Percentiles rank a stretch among this genome's conserved stretches.
Conservation (phyloP, 2,113 vertebrate genomes). For the Gallinago undulata region DNA sequence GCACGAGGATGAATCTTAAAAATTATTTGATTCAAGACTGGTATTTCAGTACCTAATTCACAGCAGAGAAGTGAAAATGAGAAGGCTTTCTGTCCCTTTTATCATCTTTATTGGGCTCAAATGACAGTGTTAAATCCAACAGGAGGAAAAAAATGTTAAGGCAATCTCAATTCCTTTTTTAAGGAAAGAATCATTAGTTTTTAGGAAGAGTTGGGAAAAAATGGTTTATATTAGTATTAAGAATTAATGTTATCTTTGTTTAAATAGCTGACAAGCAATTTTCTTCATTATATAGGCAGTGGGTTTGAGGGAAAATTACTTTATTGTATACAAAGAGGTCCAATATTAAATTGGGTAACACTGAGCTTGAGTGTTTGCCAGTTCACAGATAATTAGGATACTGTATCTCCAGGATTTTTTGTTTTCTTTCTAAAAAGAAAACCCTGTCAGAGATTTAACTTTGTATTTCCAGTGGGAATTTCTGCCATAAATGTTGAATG, state of each 20-base stretch:
- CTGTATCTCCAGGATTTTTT: background rate
- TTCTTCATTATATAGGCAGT: background rate
- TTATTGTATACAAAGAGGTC: background rate
- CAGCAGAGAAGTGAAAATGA: background rate
- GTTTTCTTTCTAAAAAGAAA: constrained; percentile 1
- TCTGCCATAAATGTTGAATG: constrained; percentile 23
- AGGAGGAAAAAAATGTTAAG: background rate
- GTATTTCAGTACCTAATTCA: background rate
- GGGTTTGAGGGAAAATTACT: background rate
- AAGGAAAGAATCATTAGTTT: background rate
- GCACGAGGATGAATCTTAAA: background rate
- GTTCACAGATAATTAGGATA: background rate
- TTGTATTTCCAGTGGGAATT: constrained; percentile 38
- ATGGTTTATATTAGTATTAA: background rate
- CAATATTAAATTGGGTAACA: background rate
- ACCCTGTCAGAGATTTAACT: background rate
- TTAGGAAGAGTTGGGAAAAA: background rate
- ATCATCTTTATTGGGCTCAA: background rate
- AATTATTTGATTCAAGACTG: background rate
- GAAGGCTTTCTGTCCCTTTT: background rate
- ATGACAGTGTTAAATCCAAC: background rate
- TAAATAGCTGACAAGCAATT: background rate
- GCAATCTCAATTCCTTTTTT: background rate
- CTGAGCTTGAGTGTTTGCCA: background rate
- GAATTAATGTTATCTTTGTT: background rate